Evolutionary conservation across 2,888 invertebrate genomes (phyloP), one percentile per base, ranked within the genome.

Genomic region (Phalera bucephala): DNA sequence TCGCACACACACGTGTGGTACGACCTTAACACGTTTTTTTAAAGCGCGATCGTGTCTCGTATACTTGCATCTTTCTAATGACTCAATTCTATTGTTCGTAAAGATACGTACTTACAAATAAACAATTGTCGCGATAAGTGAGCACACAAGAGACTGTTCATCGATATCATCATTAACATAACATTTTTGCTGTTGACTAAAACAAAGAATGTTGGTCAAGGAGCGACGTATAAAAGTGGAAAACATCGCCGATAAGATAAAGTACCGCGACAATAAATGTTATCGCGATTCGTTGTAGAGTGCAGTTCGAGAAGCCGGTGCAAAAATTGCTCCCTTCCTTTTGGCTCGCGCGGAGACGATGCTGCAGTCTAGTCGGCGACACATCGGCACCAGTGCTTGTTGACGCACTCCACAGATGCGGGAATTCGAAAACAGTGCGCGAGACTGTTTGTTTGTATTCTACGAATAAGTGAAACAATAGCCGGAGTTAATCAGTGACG

Each of bases 241-340:
- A 75, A 80, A 74, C 70, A 69, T 71, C 68, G 64, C 58, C 56
- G 84, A 85, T 84, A 85, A 87, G 84, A 84, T 82, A 78, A 74
- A 60, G 56, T 50, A 58, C 46, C 55, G 57, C 49, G 45, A 62
- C 57, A 69, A 64, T 72, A 65, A 52, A 60, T 58, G 63, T 74
- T 78, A 80, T 82, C 77, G 68, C 56, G 45, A 57, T 58, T 51
- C 51, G 46, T 56, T 49, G 38, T 56, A 64, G 44, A 67, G 67
- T 78, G 75, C 71, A 74, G 56, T 70, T 59, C 49, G 53, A 59
- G 53, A 47, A 63, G 50, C 52, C 48, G 57, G 65, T 67, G 67
- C 64, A 63, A 72, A 75, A 78, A 71, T 76, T 71, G 55, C 65
- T 74, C 67, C 71, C 73, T 74, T 73, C 74, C 72, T 74, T 77